phyloP scores from a whole-genome alignment of 2,797 vertebrate genomes.

The Halcyon chelicuti region DNA sequence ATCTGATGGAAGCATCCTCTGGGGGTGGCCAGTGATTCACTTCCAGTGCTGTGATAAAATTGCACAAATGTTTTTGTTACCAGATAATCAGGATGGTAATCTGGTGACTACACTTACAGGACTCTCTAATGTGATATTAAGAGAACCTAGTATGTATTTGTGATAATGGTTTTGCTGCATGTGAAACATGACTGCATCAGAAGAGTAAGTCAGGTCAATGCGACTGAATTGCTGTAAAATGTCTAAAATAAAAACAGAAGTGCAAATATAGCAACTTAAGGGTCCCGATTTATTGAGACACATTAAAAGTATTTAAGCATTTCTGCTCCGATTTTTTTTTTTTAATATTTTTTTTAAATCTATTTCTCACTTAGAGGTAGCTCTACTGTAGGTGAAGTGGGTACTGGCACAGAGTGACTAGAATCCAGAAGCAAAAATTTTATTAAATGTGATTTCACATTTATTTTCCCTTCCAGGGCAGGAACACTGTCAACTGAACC shows the following conservation, averaged over 20 bases:
- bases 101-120: background rate
- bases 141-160: background rate
- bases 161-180: background rate
- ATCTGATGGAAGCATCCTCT: background rate
- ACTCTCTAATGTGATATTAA: background rate
- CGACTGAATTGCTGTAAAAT: slow-evolving; percentile 18
- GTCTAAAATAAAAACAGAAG: background rate
- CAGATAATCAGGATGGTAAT: background rate
- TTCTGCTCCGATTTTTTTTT: background rate
- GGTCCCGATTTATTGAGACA: background rate
- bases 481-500: background rate
- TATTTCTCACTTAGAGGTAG: background rate
- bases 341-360: background rate
- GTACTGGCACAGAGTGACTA: background rate
- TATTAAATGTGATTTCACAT: background rate
- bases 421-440: background rate
- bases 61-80: background rate
- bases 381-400: background rate
- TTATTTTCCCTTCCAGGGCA: background rate
- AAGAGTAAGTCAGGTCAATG: background rate
- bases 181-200: background rate
- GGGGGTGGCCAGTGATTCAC: background rate
- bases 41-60: slow-evolving; percentile 10
- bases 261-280: background rate
- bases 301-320: background rate